Conservation (phyloP, 2,797 vertebrate species). For the Sebastes nivosus region DNA sequence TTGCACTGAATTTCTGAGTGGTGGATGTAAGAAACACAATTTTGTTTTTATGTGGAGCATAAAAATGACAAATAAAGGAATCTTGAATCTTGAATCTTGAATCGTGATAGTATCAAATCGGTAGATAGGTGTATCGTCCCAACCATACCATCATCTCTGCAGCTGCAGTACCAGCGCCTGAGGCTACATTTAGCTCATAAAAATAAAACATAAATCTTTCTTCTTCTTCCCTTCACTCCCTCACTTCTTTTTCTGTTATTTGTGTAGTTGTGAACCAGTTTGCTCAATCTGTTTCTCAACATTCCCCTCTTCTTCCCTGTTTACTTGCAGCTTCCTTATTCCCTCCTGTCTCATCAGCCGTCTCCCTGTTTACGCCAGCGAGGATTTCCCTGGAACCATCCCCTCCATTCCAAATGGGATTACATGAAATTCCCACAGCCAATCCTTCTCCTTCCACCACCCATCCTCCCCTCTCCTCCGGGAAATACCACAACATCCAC, state of each 20-base stretch:
- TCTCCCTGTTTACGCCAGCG: constrained; percentile 27
- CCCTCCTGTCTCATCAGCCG: constrained; percentile 20
- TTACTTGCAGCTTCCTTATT: constrained; percentile 25
- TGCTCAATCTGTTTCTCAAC: constrained; percentile 11
- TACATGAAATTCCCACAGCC: constrained; percentile 69
- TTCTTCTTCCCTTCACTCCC: neutral
- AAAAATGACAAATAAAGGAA: too few species aligned
- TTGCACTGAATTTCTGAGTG: too few species aligned
- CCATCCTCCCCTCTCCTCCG: constrained; percentile 1
- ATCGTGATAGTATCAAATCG: too few species aligned
- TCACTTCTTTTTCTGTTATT: neutral
- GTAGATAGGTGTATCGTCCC: too few species aligned
- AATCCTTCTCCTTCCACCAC: constrained; percentile 18
- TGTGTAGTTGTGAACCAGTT: neutral
- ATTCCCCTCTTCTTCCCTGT: neutral
- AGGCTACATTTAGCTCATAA: neutral
- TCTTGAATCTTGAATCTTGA: too few species aligned
- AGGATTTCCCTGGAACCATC: constrained; percentile 59
- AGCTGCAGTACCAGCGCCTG: neutral
- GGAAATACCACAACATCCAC: constrained; percentile 42
- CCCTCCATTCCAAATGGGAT: constrained; percentile 69
- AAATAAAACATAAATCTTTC: constrained; percentile 7
- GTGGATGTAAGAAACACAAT: too few species aligned
- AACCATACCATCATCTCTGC: neutral
- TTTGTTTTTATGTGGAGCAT: too few species aligned